Percentiles rank a stretch among this genome's conserved stretches.
phyloP scores from a whole-genome alignment of 2,113 vertebrate species.

The Gila orcuttii region DNA sequence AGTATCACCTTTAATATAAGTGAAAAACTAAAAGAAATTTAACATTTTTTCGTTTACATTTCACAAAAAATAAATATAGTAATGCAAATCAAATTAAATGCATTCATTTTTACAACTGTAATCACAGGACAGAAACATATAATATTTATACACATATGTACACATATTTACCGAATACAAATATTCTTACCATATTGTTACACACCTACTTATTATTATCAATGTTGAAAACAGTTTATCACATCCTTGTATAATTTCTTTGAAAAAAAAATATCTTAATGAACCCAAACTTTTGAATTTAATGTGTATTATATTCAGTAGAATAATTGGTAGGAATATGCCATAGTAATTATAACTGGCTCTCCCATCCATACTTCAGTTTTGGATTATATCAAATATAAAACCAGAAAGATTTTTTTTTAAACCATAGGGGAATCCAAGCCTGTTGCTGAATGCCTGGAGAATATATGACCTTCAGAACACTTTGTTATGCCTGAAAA shows the following conservation, averaged over 20 bases:
- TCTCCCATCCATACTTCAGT: background rate
- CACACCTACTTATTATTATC: too few relatives aligned
- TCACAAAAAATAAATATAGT: too few relatives aligned
- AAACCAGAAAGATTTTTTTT: background rate
- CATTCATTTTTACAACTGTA: background rate
- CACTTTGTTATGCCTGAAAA: constrained; percentile 29
- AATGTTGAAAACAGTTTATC: background rate
- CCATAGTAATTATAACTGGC: background rate
- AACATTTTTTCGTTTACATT: too few relatives aligned
- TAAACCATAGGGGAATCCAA: background rate
- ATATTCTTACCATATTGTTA: too few relatives aligned
- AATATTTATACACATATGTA: background rate
- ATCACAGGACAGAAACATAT: background rate
- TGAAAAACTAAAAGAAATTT: too few relatives aligned
- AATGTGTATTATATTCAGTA: background rate
- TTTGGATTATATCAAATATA: background rate
- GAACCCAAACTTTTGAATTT: background rate
- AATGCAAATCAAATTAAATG: too few relatives aligned
- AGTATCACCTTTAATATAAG: background rate
- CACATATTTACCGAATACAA: background rate
- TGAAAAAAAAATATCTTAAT: background rate
- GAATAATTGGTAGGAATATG: background rate
- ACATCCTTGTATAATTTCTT: background rate
- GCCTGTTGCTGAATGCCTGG: background rate
- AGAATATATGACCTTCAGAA: constrained; percentile 36